Evolutionary conservation across 2,888 invertebrate species (phyloP).

Genomic region (Pollenia amentaria): DNA sequence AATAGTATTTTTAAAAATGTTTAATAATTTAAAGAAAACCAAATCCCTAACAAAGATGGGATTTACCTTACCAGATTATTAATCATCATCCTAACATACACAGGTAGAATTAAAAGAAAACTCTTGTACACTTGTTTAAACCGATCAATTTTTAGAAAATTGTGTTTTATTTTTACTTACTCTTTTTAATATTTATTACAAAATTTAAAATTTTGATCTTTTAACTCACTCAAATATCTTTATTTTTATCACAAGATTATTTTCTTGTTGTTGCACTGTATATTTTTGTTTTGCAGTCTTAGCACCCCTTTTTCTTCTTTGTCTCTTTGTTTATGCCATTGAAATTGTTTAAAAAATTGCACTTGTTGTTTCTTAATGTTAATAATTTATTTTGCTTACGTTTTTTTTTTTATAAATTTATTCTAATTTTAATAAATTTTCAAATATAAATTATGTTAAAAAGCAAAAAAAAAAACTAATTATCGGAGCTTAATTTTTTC

Average conservation of each 20-base stretch:
- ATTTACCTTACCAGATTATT: neutral
- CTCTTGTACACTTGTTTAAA: too few relatives aligned
- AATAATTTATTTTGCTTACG: neutral
- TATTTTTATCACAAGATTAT: neutral
- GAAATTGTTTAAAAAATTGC: conserved; percentile 29
- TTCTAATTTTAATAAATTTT: neutral
- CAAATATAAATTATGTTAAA: neutral
- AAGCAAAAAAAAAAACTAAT: neutral
- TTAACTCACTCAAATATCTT: neutral
- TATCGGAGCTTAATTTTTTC: neutral
- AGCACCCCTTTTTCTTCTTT: conserved; percentile 5
- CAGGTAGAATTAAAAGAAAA: too few relatives aligned
- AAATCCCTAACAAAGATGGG: neutral
- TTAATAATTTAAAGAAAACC: conserved; percentile 10
- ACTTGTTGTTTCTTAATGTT: conserved; percentile 28
- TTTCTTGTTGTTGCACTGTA: conserved; percentile 16
- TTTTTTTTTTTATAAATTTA: conserved; percentile 13
- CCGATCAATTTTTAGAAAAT: too few relatives aligned
- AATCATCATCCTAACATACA: conserved; percentile 21
- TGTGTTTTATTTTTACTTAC: neutral
- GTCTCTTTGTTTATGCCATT: conserved; percentile 51
- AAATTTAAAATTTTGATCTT: neutral
- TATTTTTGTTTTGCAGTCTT: conserved; percentile 29
- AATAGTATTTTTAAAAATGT: neutral
- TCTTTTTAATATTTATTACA: neutral